These are phyloP conservation scores for Drosophila lowei DNA, from an alignment of 1,140 invertebrate species.

Conservation along the genomic window DNA sequence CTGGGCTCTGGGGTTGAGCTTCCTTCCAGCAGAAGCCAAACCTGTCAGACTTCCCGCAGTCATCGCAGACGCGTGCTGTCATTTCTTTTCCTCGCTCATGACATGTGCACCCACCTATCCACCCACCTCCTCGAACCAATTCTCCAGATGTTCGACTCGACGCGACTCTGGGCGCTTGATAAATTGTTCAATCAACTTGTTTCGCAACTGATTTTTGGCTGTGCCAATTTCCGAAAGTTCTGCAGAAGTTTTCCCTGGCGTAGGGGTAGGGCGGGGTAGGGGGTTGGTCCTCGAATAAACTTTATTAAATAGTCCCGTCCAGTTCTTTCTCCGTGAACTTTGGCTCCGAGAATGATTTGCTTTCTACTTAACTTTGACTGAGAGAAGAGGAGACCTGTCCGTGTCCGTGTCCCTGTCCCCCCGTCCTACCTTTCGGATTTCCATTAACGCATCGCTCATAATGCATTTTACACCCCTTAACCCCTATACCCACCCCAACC, in stretches of 20 bases:
- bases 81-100: slow-evolving; percentile 47
- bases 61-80: slow-evolving; percentile 50
- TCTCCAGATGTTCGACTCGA: too few species aligned
- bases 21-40: too few species aligned
- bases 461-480: slow-evolving; percentile 48
- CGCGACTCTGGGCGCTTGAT: slow-evolving; percentile 40
- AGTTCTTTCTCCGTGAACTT: neutral
- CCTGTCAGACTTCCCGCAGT: too few species aligned
- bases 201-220: slow-evolving; percentile 72
- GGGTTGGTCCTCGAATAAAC: slow-evolving; percentile 30
- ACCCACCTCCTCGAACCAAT: too few species aligned
- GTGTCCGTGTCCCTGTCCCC: neutral
- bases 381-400: neutral
- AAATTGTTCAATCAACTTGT: slow-evolving; percentile 80
- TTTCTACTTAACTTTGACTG: slow-evolving; percentile 41
- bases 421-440: slow-evolving; percentile 8
- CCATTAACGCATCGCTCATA: slow-evolving; percentile 51
- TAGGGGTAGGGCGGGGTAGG: neutral
- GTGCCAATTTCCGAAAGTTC: slow-evolving; percentile 54
- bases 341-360: slow-evolving; percentile 38
- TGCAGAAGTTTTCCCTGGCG: too few species aligned
- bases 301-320: slow-evolving; percentile 45
- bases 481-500: neutral
- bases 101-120: slow-evolving; percentile 38
- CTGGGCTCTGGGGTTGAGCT: slow-evolving; percentile 32